Evolutionary conservation across 2,797 vertebrate genomes (phyloP), one percentile per base, ranked within the genome.

Genomic region (Uromys caudimaculatus): DNA sequence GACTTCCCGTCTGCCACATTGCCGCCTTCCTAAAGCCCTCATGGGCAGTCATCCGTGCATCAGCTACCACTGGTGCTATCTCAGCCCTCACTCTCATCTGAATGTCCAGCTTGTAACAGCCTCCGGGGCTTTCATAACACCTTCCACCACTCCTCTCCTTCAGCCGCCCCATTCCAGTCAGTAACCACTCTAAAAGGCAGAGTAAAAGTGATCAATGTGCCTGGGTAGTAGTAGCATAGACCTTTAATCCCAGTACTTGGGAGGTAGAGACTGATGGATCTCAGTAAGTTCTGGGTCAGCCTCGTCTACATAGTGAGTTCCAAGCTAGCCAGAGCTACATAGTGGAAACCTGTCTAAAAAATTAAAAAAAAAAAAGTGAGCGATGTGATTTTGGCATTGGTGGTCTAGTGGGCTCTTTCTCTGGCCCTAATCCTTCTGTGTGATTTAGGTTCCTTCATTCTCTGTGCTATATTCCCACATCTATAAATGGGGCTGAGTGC

Each of bases 311-410:
- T 27, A 52, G 83, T 86, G 83, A 85, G 62, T 52, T 69, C 47
- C 27, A 85, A 85, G 62, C 12, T 64, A 67, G 35, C 64, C 62
- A 52, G 23, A 85, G 32, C 62, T 69, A n/a, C 44, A 52, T n/a
- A n/a, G 9, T 52, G 19, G 9, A 47, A 69, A 21, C 21, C 44
- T 64, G 82, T 84, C 3, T 1, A 52, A n/a, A n/a, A 67, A 21
- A n/a, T 16, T 52, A 62, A 87, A 50, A 76, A 89, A 77, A 44
- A 1, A 50, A 29, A 73, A n/a, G 10, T 6, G 3, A 21, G 44
- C 1, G 4, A 13, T 21, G 21, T 58, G 69, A 32, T n/a, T 54
- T 29, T 0, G 24, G 4, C 16, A 0, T 21, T 23, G 78, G n/a
- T 29, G 50, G 81, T 7, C 62, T 6, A 27, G 23, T 12, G 21